Evolutionary conservation across 2,888 invertebrate species (phyloP).

Genomic region (Petrolisthes manimaculis): DNA sequence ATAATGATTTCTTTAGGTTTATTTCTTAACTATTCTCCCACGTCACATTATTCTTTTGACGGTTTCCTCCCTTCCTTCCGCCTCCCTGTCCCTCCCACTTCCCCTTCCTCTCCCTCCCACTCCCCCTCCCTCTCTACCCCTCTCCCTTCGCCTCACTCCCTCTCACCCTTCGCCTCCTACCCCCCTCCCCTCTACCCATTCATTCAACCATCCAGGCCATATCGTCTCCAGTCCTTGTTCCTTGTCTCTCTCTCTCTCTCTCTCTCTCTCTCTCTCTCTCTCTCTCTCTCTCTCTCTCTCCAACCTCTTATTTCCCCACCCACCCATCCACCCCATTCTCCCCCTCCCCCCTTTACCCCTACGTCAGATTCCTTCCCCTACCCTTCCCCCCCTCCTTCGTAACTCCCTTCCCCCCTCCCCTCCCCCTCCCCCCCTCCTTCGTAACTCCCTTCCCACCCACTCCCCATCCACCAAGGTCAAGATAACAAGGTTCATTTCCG

Average conservation of each 20-base stretch:
- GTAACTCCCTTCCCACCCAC: neutral
- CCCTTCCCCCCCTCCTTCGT: neutral
- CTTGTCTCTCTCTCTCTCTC: neutral
- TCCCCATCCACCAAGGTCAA: neutral
- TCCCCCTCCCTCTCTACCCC: no score
- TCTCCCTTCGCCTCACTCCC: neutral
- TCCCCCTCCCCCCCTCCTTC: neutral
- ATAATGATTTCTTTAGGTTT: no score
- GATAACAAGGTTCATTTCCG: neutral
- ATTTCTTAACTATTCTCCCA: no score
- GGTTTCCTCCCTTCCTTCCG: neutral
- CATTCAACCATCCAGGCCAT: no score
- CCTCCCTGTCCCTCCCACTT: neutral
- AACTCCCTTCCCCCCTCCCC: neutral
- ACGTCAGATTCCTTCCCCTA: neutral
- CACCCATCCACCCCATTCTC: slow-evolving; percentile 2
- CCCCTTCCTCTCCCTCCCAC: slow-evolving; percentile 3
- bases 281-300: slow-evolving; percentile 21
- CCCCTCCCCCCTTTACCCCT: neutral
- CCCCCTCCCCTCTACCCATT: neutral
- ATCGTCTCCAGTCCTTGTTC: no score
- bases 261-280: neutral
- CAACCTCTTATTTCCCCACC: slow-evolving; percentile 6
- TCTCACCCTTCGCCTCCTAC: neutral
- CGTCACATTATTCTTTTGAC: no score